Conservation (phyloP, 1,140 invertebrate genomes). For the Hirudo medicinalis region DNA sequence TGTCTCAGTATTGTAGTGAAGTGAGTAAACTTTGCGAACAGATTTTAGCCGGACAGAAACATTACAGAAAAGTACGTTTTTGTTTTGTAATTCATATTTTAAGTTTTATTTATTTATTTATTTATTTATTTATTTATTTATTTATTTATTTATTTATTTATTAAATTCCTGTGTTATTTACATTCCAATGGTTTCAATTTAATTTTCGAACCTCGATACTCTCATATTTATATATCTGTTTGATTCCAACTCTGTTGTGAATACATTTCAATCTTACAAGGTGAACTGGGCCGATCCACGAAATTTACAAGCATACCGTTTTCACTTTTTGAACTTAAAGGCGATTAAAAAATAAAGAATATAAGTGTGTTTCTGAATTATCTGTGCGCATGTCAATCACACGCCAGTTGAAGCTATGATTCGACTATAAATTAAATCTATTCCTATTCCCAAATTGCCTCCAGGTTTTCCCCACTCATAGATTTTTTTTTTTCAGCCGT, state of each 20-base stretch:
- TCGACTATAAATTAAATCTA: not conserved
- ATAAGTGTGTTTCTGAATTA: not conserved
- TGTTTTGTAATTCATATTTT: not conserved
- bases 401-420: too few relatives aligned
- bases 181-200: not conserved
- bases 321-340: not conserved
- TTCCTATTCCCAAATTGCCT: not conserved
- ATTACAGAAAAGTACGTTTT: not conserved
- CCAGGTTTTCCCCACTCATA: not conserved
- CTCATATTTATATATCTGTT: not conserved
- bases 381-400: too few relatives aligned
- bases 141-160: conserved; percentile 1
- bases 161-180: not conserved
- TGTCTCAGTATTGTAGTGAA: not conserved
- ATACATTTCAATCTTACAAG: not conserved
- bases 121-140: conserved; percentile 2
- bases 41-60: conserved; percentile 6
- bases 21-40: not conserved
- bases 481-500: not conserved
- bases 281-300: too few relatives aligned
- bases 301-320: not conserved
- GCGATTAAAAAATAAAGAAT: not conserved
- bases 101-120: not conserved
- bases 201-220: not conserved
- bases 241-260: not conserved